Evolutionary conservation across 2,797 vertebrate species (phyloP).

Genomic region (Brachymystax lenok): DNA sequence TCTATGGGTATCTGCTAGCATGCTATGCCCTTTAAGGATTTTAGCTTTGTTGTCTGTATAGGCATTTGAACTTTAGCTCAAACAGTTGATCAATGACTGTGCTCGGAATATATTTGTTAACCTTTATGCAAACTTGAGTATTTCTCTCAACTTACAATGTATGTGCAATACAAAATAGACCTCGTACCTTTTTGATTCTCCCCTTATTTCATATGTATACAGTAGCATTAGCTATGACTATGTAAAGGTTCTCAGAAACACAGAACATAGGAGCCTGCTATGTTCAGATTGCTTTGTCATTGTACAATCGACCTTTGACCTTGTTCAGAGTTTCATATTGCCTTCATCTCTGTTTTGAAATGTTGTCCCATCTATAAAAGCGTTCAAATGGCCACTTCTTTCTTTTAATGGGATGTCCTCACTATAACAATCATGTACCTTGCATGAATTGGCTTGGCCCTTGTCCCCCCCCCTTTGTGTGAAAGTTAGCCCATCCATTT

Average conservation of each 20-base stretch:
- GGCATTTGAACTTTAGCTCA: slow-evolving; percentile 6
- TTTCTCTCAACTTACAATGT: slow-evolving; percentile 35
- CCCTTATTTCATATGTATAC: not conserved
- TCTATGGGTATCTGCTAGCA: no score
- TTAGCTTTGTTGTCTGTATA: slow-evolving; percentile 9
- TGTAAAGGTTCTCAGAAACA: slow-evolving; percentile 17
- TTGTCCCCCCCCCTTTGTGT: not conserved
- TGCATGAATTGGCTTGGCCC: no score
- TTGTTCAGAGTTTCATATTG: slow-evolving; percentile 26
- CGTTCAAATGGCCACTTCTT: not conserved
- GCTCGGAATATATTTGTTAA: slow-evolving; percentile 37
- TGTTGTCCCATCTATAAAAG: not conserved
- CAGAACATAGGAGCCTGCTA: slow-evolving; percentile 26
- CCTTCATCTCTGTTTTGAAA: slow-evolving; percentile 33
- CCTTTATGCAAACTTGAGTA: slow-evolving; percentile 61
- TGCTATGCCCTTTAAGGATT: not conserved
- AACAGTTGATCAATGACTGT: slow-evolving; percentile 21
- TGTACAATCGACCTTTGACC: slow-evolving; percentile 25
- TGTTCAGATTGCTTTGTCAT: slow-evolving; percentile 14
- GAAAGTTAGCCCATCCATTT: not conserved
- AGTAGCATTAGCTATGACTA: slow-evolving; percentile 29
- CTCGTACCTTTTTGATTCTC: slow-evolving; percentile 23
- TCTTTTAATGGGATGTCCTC: not conserved
- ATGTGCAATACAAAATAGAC: slow-evolving; percentile 67
- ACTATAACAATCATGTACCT: not conserved